phyloP scores from a whole-genome alignment of 2,113 vertebrate species.

The Sebastes fasciatus region DNA sequence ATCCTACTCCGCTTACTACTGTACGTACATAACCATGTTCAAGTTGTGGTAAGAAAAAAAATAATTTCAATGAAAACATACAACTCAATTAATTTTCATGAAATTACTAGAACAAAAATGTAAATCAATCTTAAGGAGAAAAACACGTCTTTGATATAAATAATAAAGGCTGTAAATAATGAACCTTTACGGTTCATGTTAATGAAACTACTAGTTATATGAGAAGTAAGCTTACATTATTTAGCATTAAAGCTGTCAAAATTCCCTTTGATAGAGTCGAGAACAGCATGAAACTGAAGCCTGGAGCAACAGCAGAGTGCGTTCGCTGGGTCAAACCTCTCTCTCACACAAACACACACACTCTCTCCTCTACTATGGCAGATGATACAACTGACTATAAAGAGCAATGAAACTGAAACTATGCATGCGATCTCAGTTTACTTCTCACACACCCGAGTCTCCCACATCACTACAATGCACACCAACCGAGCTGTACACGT shows the following conservation, averaged over 20 bases:
- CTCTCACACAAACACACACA: background rate
- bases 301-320: slow-evolving; percentile 43
- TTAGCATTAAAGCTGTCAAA: slow-evolving; percentile 39
- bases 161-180: slow-evolving; percentile 35
- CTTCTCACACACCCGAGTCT: background rate
- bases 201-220: slow-evolving; percentile 39
- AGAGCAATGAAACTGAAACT: slow-evolving; percentile 37
- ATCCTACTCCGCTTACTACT: background rate
- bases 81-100: background rate
- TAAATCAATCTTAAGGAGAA: background rate
- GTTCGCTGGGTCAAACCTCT: slow-evolving; percentile 33
- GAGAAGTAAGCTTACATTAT: slow-evolving; percentile 39
- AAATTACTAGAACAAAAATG: background rate
- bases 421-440: slow-evolving; percentile 7
- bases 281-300: slow-evolving; percentile 45
- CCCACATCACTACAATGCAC: slow-evolving; percentile 16
- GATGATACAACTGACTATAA: slow-evolving; percentile 9
- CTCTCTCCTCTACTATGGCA: background rate
- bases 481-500: background rate
- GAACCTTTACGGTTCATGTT: slow-evolving; percentile 13
- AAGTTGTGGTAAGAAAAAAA: background rate
- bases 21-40: background rate
- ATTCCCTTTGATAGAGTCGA: slow-evolving; percentile 51
- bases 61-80: background rate
- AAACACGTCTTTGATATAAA: slow-evolving; percentile 7